Percentiles rank a stretch among this genome's conserved stretches.
Conservation (phyloP, 2,888 invertebrate genomes). For the Nymphalis polychloros region DNA sequence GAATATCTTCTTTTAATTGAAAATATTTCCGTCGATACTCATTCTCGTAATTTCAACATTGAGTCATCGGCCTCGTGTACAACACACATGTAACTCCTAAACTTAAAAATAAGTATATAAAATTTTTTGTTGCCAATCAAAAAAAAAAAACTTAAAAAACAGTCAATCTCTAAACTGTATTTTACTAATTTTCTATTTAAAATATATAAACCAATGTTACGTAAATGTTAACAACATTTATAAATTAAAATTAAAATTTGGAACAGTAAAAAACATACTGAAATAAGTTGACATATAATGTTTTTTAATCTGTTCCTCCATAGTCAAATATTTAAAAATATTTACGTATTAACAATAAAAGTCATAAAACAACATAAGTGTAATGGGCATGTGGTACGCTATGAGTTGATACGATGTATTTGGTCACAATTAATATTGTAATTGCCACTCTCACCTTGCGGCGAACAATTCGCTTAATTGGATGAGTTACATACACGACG, state of each 20-base stretch:
- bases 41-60: conserved; percentile 21
- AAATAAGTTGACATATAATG: no score
- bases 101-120: background rate
- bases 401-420: conserved; percentile 15
- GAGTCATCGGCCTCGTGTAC: conserved; percentile 31
- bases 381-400: background rate
- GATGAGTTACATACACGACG: conserved; percentile 15
- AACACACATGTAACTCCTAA: conserved; percentile 4
- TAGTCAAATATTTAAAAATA: no score
- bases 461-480: conserved; percentile 38
- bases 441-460: conserved; percentile 32
- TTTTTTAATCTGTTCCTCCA: no score
- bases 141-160: no score
- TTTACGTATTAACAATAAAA: background rate
- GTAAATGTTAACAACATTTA: no score
- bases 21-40: conserved; percentile 28
- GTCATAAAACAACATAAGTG: background rate
- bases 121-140: background rate
- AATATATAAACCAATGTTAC: no score
- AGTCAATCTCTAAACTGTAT: no score
- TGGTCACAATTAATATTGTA: conserved; percentile 38
- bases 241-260: no score
- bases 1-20: conserved; percentile 20
- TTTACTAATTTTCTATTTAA: no score
- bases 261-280: no score